These are phyloP conservation scores for Tenthredo amoena DNA, from an alignment of 2,888 invertebrate species.

Conservation along the genomic window DNA sequence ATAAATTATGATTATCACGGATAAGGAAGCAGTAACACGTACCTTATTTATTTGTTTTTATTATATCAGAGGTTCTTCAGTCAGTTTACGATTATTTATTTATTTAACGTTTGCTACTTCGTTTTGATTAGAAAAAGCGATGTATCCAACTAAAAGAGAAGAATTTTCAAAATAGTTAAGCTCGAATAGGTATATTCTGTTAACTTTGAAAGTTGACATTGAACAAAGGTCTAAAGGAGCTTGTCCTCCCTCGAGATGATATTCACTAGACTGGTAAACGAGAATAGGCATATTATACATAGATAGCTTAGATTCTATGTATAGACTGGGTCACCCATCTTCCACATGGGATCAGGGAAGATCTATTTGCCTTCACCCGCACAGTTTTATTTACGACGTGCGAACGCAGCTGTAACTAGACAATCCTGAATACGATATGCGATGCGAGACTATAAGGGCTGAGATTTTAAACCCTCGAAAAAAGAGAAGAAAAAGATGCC, in stretches of 20 bases:
- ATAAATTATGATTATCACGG: not conserved
- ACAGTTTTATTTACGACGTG: conserved; percentile 43
- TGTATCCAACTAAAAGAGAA: not conserved
- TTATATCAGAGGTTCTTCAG: not conserved
- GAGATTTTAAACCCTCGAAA: not conserved
- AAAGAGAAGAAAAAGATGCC: not conserved
- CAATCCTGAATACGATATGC: not conserved
- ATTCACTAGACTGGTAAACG: conserved; percentile 32
- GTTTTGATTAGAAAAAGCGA: not conserved
- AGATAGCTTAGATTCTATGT: conserved; percentile 34
- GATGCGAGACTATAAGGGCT: not conserved
- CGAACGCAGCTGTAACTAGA: conserved; percentile 39
- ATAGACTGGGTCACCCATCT: conserved; percentile 43
- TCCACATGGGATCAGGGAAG: conserved; percentile 34
- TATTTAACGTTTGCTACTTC: not conserved
- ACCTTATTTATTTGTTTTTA: not conserved
- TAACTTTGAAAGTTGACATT: not conserved
- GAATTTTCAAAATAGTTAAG: not conserved
- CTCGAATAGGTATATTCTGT: not conserved
- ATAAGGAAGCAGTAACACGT: not conserved
- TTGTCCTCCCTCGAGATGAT: conserved; percentile 24
- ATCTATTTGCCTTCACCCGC: conserved; percentile 44
- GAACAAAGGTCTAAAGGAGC: conserved; percentile 23
- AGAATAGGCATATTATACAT: conserved; percentile 41
- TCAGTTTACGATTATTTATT: too few relatives aligned